A percentile compares a stretch with the other conserved stretches of the same genome.
phyloP scores from a whole-genome alignment of 2,797 vertebrate species.

The Euthynnus affinis region DNA sequence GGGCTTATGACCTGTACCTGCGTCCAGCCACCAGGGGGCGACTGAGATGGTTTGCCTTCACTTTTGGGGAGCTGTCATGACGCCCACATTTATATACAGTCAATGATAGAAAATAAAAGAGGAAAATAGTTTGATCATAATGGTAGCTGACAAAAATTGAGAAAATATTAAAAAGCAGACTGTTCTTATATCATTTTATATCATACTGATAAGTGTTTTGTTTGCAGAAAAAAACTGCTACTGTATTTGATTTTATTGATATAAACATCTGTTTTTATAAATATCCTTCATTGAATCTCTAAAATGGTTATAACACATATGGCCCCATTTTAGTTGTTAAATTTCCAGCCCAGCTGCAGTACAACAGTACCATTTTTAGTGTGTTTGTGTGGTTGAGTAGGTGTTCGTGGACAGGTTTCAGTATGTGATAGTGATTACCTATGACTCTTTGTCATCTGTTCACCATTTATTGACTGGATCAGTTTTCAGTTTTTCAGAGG shows the following conservation, averaged over 20 bases:
- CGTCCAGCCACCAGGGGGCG: no score
- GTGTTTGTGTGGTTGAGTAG: not conserved
- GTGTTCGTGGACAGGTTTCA: slow-evolving; percentile 7
- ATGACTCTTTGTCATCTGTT: not conserved
- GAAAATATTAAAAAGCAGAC: no score
- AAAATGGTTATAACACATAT: not conserved
- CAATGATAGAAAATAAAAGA: not conserved
- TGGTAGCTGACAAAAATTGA: not conserved
- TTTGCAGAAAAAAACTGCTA: no score
- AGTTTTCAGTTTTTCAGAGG: slow-evolving; percentile 8
- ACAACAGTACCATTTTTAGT: not conserved
- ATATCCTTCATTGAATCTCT: not conserved
- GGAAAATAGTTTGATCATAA: not conserved
- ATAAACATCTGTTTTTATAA: not conserved
- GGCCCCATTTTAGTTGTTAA: not conserved
- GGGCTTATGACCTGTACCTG: no score
- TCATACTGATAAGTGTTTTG: no score
- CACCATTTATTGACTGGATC: not conserved
- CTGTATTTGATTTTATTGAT: no score
- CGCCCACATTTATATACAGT: no score
- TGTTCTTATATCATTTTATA: no score
- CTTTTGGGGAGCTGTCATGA: no score
- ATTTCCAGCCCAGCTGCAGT: not conserved
- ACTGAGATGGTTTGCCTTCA: no score
- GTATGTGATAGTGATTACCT: not conserved